phyloP scores from a whole-genome alignment of 2,797 vertebrate species.

The Natrix natrix region DNA sequence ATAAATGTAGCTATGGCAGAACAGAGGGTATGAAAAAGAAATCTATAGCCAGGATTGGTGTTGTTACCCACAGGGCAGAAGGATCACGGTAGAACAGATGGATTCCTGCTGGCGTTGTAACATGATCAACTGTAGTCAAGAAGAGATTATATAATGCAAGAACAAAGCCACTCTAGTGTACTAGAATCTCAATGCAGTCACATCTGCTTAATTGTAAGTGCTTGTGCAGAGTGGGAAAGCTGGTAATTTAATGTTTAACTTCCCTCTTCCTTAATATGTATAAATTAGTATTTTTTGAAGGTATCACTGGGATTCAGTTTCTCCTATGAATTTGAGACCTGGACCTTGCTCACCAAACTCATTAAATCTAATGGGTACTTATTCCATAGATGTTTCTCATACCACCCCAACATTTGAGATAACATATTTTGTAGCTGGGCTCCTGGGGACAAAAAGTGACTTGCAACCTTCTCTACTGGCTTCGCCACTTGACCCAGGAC shows the following conservation, averaged over 20 bases:
- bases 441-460: background rate
- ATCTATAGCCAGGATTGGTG: background rate
- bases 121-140: conserved; percentile 4
- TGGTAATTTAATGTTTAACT: background rate
- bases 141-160: conserved; percentile 12
- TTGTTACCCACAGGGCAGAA: conserved; percentile 6
- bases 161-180: background rate
- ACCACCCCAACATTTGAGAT: background rate
- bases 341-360: background rate
- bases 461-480: background rate
- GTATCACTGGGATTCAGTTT: background rate
- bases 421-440: background rate
- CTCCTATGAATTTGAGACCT: background rate
- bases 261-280: background rate
- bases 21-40: background rate
- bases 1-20: background rate
- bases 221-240: background rate
- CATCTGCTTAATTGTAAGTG: conserved; percentile 13
- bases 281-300: background rate
- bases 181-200: conserved; percentile 4
- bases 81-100: conserved; percentile 12
- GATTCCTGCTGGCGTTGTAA: conserved; percentile 15
- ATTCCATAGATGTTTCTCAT: background rate
- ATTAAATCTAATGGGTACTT: background rate
- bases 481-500: background rate